phyloP scores from a whole-genome alignment of 2,113 vertebrate genomes.

The Callorhinus ursinus region DNA sequence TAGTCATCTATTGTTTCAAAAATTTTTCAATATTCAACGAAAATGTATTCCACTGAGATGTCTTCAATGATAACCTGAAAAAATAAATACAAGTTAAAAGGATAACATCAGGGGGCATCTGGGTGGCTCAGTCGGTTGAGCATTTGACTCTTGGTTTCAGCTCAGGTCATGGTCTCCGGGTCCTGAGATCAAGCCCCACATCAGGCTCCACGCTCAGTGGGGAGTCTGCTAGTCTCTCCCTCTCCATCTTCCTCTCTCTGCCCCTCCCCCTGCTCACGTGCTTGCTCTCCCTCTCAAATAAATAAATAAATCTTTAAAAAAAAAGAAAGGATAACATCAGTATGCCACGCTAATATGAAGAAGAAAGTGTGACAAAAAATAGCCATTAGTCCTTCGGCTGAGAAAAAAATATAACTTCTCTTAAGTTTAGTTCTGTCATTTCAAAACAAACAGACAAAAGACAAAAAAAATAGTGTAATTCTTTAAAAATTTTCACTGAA shows the following conservation, averaged over 20 bases:
- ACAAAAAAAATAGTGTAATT: constrained; percentile 62
- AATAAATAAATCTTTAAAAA: neutral
- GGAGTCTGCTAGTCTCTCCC: neutral
- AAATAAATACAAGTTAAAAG: constrained; percentile 44
- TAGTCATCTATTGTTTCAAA: neutral
- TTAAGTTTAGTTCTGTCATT: constrained; percentile 48
- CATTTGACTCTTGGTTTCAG: neutral
- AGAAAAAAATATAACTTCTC: constrained; percentile 68
- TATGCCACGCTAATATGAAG: neutral
- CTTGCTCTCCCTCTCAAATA: neutral
- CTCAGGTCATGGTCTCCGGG: neutral
- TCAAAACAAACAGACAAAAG: neutral
- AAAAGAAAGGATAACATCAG: constrained; percentile 52
- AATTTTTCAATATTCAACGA: neutral
- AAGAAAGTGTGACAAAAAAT: constrained; percentile 21
- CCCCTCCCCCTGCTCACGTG: neutral
- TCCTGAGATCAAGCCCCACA: neutral
- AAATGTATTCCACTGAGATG: neutral
- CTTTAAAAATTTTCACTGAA: constrained; percentile 75
- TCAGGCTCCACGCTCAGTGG: neutral
- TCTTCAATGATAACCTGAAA: neutral
- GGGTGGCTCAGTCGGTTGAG: neutral
- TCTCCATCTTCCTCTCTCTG: neutral
- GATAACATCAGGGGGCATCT: neutral
- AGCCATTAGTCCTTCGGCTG: neutral